These are phyloP conservation scores for Anastrepha ludens DNA, from an alignment of 1,140 invertebrate species.

Conservation along the genomic window DNA sequence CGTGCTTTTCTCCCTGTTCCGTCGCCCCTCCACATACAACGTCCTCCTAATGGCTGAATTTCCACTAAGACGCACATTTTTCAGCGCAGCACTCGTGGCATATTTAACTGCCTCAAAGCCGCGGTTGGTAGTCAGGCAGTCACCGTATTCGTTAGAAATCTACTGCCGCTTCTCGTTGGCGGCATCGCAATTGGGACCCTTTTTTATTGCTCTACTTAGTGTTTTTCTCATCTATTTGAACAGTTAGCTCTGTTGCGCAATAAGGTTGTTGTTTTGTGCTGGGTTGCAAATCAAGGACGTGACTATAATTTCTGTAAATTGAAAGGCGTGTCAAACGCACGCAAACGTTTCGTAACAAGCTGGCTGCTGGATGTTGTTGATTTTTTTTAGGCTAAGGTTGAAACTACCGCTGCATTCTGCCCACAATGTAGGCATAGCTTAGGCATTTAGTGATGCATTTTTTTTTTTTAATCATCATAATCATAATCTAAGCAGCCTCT, in stretches of 20 bases:
- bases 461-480: too few relatives aligned
- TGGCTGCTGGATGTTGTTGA: too few relatives aligned
- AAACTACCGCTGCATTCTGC: too few relatives aligned
- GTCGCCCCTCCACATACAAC: background rate
- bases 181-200: background rate
- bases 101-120: background rate
- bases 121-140: background rate
- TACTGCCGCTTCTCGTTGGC: background rate
- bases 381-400: too few relatives aligned
- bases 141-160: background rate
- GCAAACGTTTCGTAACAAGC: too few relatives aligned
- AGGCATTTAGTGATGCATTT: too few relatives aligned
- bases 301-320: slow-evolving; percentile 8
- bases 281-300: slow-evolving; percentile 37
- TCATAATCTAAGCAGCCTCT: too few relatives aligned
- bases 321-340: background rate
- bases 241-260: background rate
- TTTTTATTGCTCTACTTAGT: background rate
- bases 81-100: background rate
- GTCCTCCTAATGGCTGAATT: background rate
- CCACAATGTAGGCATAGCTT: too few relatives aligned
- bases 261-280: background rate
- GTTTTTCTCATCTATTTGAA: slow-evolving; percentile 28
- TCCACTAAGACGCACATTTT: slow-evolving; percentile 7
- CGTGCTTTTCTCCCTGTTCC: background rate